These are phyloP conservation scores for Catonia carolina DNA, from an alignment of 2,888 invertebrate genomes.

Conservation along the genomic window DNA sequence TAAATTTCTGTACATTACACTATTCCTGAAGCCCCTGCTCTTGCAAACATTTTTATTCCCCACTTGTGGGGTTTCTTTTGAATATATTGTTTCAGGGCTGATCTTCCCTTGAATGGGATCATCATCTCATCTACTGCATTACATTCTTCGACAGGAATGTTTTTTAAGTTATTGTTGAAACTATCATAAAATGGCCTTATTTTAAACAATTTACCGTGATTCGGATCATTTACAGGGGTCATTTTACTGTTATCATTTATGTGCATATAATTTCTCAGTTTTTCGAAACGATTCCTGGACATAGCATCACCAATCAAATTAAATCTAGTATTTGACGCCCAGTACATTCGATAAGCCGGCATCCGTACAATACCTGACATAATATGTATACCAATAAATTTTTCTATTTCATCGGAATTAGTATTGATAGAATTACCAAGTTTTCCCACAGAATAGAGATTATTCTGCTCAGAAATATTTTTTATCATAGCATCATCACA, in stretches of 20 bases:
- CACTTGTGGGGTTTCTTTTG: conserved; percentile 38
- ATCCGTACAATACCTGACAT: conserved; percentile 31
- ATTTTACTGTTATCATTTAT: conserved; percentile 22
- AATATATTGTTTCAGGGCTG: conserved; percentile 34
- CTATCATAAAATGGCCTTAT: conserved; percentile 32
- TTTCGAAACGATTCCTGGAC: conserved; percentile 34
- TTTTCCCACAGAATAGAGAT: conserved; percentile 21
- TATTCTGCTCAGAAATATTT: conserved; percentile 8
- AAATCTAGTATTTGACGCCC: conserved; percentile 32
- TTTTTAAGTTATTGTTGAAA: conserved; percentile 27
- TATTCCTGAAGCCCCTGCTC: conserved; percentile 34
- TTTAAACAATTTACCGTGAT: conserved; percentile 34
- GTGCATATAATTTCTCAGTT: conserved; percentile 16
- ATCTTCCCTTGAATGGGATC: conserved; percentile 36
- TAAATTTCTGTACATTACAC: conserved; percentile 36
- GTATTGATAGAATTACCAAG: conserved; percentile 28
- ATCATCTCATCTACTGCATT: conserved; percentile 35
- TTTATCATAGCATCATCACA: background rate
- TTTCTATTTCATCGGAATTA: conserved; percentile 29
- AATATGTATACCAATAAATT: conserved; percentile 32
- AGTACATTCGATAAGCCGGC: conserved; percentile 33
- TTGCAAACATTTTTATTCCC: conserved; percentile 37
- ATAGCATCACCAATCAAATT: conserved; percentile 32
- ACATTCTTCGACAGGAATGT: conserved; percentile 34
- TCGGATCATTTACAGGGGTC: conserved; percentile 6